Conservation (phyloP, 2,113 vertebrate genomes). For the Sisor rabdophorus region DNA sequence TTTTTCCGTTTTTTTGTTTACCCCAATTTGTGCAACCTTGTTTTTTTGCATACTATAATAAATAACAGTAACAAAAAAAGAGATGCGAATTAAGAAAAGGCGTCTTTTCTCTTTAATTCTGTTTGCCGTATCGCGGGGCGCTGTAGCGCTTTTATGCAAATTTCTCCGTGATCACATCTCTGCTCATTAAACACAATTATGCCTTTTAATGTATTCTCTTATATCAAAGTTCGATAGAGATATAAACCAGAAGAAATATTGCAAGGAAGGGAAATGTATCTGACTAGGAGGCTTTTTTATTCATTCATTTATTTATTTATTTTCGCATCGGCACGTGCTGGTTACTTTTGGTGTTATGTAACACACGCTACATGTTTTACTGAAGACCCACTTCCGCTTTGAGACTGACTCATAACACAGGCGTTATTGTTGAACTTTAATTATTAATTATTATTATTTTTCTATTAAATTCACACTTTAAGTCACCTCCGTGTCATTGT, state of each 20-base stretch:
- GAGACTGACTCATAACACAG: conserved; percentile 55
- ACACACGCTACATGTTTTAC: conserved; percentile 58
- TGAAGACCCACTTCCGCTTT: conserved; percentile 72
- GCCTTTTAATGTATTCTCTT: not conserved
- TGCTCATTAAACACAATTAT: conserved; percentile 7
- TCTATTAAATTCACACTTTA: not conserved
- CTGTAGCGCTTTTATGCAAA: conserved; percentile 11
- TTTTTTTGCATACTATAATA: not conserved
- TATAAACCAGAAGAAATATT: not conserved
- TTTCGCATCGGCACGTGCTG: conserved; percentile 2
- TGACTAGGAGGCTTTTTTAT: conserved; percentile 13
- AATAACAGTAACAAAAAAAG: not conserved
- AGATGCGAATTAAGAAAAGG: too few relatives aligned
- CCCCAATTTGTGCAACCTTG: not conserved
- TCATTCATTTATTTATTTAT: not conserved
- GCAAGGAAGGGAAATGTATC: not conserved
- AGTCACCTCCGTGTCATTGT: not conserved
- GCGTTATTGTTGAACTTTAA: conserved; percentile 29
- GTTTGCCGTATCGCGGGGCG: not conserved
- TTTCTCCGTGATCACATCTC: conserved; percentile 2
- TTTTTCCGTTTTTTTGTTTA: not conserved
- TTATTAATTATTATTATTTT: not conserved
- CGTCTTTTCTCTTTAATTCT: not conserved
- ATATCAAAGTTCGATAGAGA: not conserved
- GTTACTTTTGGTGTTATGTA: conserved; percentile 66